Evolutionary conservation across 2,888 invertebrate genomes (phyloP).

Genomic region (Leucoma salicis): DNA sequence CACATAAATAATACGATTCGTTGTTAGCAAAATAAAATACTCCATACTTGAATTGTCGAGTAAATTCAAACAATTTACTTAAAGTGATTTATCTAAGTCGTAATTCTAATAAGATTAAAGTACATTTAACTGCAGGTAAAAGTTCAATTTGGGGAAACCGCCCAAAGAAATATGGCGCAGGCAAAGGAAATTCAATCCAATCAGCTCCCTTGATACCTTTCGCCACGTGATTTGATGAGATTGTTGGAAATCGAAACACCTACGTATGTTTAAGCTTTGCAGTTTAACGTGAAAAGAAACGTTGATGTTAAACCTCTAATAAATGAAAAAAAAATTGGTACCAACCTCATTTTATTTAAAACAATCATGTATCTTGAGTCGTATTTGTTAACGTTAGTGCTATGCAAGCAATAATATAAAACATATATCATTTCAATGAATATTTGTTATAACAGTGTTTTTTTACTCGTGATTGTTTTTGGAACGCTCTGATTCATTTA

Average conservation of each 20-base stretch:
- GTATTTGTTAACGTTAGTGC: too few relatives aligned
- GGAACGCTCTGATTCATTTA: slow-evolving; percentile 7
- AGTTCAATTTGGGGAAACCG: slow-evolving; percentile 75
- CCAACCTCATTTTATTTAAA: too few relatives aligned
- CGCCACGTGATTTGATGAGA: slow-evolving; percentile 74
- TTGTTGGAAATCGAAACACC: slow-evolving; percentile 74
- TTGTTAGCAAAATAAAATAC: not conserved
- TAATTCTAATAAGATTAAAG: slow-evolving; percentile 79
- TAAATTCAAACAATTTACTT: slow-evolving; percentile 36
- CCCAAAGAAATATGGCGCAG: slow-evolving; percentile 74
- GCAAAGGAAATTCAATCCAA: slow-evolving; percentile 76
- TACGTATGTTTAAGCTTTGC: slow-evolving; percentile 22
- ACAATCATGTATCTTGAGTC: too few relatives aligned
- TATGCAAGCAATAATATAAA: too few relatives aligned
- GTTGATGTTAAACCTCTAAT: too few relatives aligned
- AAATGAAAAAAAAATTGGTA: too few relatives aligned
- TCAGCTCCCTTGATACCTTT: slow-evolving; percentile 71
- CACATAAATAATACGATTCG: not conserved
- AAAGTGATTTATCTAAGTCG: slow-evolving; percentile 68
- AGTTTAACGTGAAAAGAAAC: not conserved
- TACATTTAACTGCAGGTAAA: slow-evolving; percentile 77
- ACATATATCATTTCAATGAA: not conserved
- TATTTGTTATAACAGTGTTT: slow-evolving; percentile 1
- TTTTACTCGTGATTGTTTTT: slow-evolving; percentile 3
- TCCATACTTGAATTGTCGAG: not conserved